A percentile compares a stretch with the other conserved stretches of the same genome.
phyloP scores from a whole-genome alignment of 2,113 vertebrate species.

The Equus quagga region DNA sequence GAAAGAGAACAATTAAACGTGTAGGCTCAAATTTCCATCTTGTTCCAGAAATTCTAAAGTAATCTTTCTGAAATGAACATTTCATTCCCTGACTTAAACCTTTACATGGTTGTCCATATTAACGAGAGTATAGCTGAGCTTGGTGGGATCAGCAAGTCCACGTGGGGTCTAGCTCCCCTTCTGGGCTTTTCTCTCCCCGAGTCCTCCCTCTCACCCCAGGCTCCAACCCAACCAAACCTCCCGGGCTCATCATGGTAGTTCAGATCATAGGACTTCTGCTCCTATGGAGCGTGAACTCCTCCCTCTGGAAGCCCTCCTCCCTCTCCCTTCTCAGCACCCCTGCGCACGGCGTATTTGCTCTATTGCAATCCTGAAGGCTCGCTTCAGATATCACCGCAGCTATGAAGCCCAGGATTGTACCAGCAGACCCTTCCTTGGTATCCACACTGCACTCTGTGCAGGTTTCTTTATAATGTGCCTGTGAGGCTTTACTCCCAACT shows the following conservation, averaged over 20 bases:
- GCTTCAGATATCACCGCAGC: neutral
- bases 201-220: neutral
- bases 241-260: neutral
- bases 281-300: neutral
- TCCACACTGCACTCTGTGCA: no score
- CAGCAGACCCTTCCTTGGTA: neutral
- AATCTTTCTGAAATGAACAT: slow-evolving; percentile 30
- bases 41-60: neutral
- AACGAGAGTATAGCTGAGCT: neutral
- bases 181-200: neutral
- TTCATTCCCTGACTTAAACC: neutral
- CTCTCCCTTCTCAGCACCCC: neutral
- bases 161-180: neutral
- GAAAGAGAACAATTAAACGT: neutral
- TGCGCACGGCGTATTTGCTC: neutral
- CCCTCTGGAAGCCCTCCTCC: neutral
- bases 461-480: neutral
- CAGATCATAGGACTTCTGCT: neutral
- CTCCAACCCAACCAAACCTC: neutral
- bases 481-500: neutral
- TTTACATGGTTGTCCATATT: neutral
- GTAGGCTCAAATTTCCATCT: neutral
- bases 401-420: neutral
- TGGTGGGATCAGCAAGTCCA: neutral
- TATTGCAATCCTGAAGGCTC: neutral